Evolutionary conservation across 2,113 vertebrate species (phyloP).

Genomic region (Hypocryptadius cinnamomeus): DNA sequence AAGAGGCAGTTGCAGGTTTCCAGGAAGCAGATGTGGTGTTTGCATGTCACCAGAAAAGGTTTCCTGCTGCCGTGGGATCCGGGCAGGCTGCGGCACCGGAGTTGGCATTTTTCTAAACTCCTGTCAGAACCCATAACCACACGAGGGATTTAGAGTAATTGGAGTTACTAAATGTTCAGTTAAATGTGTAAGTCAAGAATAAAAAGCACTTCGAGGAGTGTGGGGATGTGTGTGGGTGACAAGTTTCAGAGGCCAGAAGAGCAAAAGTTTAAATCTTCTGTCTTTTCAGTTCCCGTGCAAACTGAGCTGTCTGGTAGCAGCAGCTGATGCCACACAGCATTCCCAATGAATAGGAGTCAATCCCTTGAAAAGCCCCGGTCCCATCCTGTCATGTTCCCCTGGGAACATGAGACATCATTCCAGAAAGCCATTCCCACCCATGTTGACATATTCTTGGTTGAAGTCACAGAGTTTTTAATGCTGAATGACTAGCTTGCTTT

Average conservation of each 20-base stretch:
- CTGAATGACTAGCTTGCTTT: not conserved
- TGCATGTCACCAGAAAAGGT: not conserved
- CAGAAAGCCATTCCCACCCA: not conserved
- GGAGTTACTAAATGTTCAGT: not conserved
- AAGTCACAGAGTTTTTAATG: not conserved
- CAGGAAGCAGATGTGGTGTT: not conserved
- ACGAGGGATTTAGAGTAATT: not conserved
- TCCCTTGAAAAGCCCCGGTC: not conserved
- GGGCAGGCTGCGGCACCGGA: accelerated
- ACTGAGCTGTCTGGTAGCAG: not conserved
- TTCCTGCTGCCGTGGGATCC: not conserved
- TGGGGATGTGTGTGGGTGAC: not conserved
- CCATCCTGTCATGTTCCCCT: not conserved
- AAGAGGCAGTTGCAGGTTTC: accelerated
- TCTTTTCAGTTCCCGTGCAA: not conserved
- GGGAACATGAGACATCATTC: not conserved
- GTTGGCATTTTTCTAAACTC: not conserved
- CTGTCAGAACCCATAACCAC: not conserved
- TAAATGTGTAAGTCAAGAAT: not conserved
- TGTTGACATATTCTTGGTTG: not conserved
- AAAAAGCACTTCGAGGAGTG: not conserved
- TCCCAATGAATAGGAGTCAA: accelerated
- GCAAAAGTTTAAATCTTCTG: not conserved
- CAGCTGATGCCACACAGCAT: not conserved
- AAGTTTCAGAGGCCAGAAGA: not conserved